phyloP scores from a whole-genome alignment of 2,797 vertebrate species.

The Eospalax fontanierii region DNA sequence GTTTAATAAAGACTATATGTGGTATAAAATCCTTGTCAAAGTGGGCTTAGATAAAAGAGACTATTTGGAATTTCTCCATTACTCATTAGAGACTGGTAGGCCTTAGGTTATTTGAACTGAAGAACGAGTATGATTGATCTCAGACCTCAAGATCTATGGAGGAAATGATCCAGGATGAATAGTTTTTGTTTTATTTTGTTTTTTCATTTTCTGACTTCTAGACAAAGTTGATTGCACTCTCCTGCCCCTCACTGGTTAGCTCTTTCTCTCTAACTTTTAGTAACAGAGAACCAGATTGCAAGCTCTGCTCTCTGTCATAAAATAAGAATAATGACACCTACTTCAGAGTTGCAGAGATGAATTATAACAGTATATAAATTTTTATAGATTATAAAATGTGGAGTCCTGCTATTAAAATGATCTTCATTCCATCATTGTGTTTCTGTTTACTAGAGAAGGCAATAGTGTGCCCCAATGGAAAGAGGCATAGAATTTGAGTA shows the following conservation, averaged over 20 bases:
- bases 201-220: slow-evolving; percentile 57
- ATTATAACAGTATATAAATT: slow-evolving; percentile 36
- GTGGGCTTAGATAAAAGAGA: slow-evolving; percentile 26
- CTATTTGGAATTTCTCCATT: slow-evolving; percentile 57
- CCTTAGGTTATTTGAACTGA: slow-evolving; percentile 57
- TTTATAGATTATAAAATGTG: not conserved
- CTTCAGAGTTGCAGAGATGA: slow-evolving; percentile 62
- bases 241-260: not conserved
- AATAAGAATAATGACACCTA: slow-evolving; percentile 27
- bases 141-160: slow-evolving; percentile 20
- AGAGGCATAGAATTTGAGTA: slow-evolving; percentile 52
- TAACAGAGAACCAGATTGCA: slow-evolving; percentile 57
- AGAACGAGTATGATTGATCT: slow-evolving; percentile 8
- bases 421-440: slow-evolving; percentile 40
- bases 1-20: slow-evolving; percentile 38
- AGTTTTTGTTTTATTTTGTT: slow-evolving; percentile 35
- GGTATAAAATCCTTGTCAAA: slow-evolving; percentile 43
- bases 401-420: not conserved
- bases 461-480: slow-evolving; percentile 59
- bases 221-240: not conserved
- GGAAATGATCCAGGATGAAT: slow-evolving; percentile 50
- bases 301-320: slow-evolving; percentile 40
- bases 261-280: slow-evolving; percentile 3
- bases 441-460: slow-evolving; percentile 62
- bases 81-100: slow-evolving; percentile 33